phyloP scores from a whole-genome alignment of 2,888 invertebrate genomes.

The Lacanobia oleracea region DNA sequence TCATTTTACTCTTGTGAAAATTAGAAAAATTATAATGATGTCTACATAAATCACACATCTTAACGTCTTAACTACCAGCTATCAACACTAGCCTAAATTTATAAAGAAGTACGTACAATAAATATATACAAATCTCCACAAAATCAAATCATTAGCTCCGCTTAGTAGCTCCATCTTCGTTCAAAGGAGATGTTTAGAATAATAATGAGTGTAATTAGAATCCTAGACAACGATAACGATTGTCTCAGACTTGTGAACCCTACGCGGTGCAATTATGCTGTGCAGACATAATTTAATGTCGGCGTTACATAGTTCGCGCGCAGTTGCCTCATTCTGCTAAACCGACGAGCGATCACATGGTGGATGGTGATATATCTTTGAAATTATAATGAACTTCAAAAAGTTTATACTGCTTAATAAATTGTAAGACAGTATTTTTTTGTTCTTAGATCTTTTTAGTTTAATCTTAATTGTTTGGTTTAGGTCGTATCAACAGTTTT shows the following conservation, averaged over 20 bases:
- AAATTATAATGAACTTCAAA: conserved; percentile 3
- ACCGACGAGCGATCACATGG: conserved; percentile 6
- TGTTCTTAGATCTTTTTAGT: background rate
- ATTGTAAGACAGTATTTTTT: background rate
- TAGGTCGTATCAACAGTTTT: too few relatives aligned
- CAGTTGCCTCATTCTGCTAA: conserved; percentile 16
- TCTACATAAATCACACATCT: too few relatives aligned
- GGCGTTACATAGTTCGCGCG: conserved; percentile 26
- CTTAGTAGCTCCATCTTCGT: background rate
- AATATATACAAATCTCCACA: too few relatives aligned
- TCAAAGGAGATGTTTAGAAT: conserved; percentile 19
- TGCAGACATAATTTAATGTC: conserved; percentile 34
- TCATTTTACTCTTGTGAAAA: too few relatives aligned
- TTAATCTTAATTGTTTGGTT: too few relatives aligned
- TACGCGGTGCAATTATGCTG: conserved; percentile 38
- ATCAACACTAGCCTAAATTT: too few relatives aligned
- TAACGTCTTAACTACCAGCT: too few relatives aligned
- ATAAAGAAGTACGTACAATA: too few relatives aligned
- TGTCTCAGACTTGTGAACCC: conserved; percentile 32
- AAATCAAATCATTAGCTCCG: background rate
- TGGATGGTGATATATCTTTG: background rate
- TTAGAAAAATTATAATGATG: too few relatives aligned
- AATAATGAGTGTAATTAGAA: conserved; percentile 21
- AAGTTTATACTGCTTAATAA: background rate
- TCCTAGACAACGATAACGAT: conserved; percentile 7